These are phyloP conservation scores for Anolis apletophallus DNA, from an alignment of 2,797 vertebrate species.

Conservation along the genomic window DNA sequence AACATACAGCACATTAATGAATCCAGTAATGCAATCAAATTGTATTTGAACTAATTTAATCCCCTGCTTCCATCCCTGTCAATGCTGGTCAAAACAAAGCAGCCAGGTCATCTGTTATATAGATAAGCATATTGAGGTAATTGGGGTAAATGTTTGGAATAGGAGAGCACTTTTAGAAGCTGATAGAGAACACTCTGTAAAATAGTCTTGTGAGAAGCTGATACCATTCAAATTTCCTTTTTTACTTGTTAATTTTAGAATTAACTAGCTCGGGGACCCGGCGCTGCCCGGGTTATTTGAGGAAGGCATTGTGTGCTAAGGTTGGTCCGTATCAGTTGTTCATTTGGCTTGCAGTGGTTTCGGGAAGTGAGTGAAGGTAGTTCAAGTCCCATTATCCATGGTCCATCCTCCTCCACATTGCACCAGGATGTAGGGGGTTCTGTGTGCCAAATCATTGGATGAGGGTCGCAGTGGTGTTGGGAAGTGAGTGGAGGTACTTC, in stretches of 20 bases:
- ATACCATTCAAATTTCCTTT: not conserved
- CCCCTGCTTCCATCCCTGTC: slow-evolving; percentile 47
- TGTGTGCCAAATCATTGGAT: no score
- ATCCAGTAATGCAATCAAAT: not conserved
- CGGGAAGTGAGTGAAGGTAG: no score
- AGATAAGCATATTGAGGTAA: slow-evolving; percentile 62
- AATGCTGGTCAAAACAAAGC: slow-evolving; percentile 48
- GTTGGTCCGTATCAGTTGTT: no score
- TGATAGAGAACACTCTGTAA: slow-evolving; percentile 30
- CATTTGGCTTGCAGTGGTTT: no score
- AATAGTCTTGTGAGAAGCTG: slow-evolving; percentile 40
- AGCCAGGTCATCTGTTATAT: slow-evolving; percentile 49
- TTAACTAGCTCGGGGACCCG: no score
- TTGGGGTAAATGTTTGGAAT: slow-evolving; percentile 14
- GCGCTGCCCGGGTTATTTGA: no score
- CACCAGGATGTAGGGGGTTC: no score
- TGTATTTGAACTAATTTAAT: slow-evolving; percentile 41
- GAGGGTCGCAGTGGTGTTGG: no score
- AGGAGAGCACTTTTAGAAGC: slow-evolving; percentile 2
- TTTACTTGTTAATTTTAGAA: not conserved
- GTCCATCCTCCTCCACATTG: no score
- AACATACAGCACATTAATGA: not conserved
- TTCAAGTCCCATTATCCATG: no score
- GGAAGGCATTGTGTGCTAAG: no score
- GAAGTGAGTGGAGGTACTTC: no score